Conservation (phyloP, 2,888 invertebrate genomes). For the Leucoptera coffeella region DNA sequence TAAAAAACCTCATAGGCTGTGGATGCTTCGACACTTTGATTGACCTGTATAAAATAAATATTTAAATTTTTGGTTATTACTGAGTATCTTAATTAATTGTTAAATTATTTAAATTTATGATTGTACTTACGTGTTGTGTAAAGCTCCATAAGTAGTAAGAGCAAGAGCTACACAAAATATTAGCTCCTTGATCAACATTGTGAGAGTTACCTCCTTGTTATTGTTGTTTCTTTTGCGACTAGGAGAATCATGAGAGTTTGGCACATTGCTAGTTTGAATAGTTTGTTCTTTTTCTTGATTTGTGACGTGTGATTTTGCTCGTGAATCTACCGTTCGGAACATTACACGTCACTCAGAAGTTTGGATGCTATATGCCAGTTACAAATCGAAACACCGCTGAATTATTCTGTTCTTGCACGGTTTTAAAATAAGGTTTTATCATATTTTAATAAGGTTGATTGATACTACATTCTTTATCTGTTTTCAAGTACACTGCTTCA, state of each 20-base stretch:
- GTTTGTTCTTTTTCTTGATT: conserved; percentile 22
- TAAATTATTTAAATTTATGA: no score
- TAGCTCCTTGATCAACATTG: conserved; percentile 59
- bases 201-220: conserved; percentile 33
- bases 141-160: conserved; percentile 62
- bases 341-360: conserved; percentile 51
- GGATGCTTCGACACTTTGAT: conserved; percentile 35
- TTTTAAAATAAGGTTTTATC: no score
- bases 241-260: conserved; percentile 17
- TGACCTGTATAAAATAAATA: conserved; percentile 16
- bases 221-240: conserved; percentile 21
- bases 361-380: no score
- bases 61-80: no score
- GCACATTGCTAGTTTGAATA: conserved; percentile 32
- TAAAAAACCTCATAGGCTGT: conserved; percentile 65
- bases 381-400: no score
- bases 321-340: conserved; percentile 45
- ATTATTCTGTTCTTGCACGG: no score
- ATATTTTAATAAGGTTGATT: no score
- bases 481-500: no score
- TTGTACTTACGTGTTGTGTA: conserved; percentile 64
- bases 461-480: no score
- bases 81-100: no score
- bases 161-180: conserved; percentile 58
- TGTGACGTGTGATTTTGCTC: conserved; percentile 41